Conservation (phyloP, 1,140 invertebrate species). For the Andrena cerasifolii region DNA sequence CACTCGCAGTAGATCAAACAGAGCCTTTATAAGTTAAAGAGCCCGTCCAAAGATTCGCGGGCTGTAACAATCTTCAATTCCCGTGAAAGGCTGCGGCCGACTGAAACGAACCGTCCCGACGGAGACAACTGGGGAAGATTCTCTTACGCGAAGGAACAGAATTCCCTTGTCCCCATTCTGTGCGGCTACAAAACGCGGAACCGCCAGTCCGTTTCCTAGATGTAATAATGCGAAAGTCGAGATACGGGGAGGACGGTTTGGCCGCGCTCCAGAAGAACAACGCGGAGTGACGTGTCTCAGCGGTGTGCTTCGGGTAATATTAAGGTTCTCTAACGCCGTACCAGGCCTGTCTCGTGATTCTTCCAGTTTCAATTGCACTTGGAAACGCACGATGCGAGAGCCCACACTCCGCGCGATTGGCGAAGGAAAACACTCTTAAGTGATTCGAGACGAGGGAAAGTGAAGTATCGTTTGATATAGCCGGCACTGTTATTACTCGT, state of each 20-base stretch:
- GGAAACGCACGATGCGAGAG: not conserved
- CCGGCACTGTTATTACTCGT: not conserved
- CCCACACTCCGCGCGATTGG: not conserved
- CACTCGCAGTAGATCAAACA: conserved; percentile 28
- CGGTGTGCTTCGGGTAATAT: not conserved
- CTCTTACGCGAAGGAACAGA: not conserved
- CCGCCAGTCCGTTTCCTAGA: not conserved
- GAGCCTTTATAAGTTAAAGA: conserved; percentile 34
- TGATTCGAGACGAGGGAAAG: not conserved
- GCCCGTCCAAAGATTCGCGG: not conserved
- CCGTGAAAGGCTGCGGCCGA: not conserved
- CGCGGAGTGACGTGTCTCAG: not conserved
- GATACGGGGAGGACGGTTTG: conserved; percentile 1
- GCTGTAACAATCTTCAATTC: conserved; percentile 24
- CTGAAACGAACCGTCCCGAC: conserved; percentile 8
- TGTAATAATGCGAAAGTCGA: conserved; percentile 12
- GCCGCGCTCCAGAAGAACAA: conserved; percentile 24
- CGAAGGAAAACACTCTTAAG: not conserved
- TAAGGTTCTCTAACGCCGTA: not conserved
- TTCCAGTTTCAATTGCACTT: not conserved
- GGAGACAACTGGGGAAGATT: not conserved
- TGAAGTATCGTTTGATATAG: not conserved
- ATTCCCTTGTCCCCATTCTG: not conserved
- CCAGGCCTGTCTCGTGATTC: not conserved
- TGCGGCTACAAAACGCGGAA: not conserved